phyloP scores from a whole-genome alignment of 2,797 vertebrate genomes.

The Diglossa cyanea region DNA sequence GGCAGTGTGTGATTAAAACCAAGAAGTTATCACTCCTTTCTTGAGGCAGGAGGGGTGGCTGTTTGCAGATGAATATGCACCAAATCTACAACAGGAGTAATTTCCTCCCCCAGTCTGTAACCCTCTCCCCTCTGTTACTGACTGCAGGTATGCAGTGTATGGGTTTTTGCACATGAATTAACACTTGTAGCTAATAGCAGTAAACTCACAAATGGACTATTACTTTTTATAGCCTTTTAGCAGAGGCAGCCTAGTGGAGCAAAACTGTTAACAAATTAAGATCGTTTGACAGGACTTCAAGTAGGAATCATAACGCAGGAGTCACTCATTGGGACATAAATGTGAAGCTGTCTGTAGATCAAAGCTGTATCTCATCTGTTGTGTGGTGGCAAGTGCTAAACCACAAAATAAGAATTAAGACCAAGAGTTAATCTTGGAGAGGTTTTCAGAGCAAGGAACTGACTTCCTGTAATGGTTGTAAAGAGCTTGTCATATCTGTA shows the following conservation, averaged over 20 bases:
- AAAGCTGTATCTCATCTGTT: not conserved
- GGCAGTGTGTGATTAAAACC: conserved; percentile 27
- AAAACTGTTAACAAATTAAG: conserved; percentile 63
- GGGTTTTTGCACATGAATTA: conserved; percentile 21
- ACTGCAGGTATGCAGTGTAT: not conserved
- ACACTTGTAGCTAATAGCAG: conserved; percentile 57
- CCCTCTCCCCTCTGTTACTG: not conserved
- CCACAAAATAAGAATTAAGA: not conserved
- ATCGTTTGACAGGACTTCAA: conserved; percentile 26
- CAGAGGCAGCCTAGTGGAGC: conserved; percentile 54
- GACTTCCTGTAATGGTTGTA: not conserved
- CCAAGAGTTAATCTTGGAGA: not conserved
- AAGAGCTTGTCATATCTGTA: not conserved
- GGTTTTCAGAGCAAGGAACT: not conserved
- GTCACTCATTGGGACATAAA: not conserved
- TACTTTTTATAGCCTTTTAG: conserved; percentile 68
- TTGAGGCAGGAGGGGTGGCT: not conserved
- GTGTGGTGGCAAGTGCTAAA: not conserved
- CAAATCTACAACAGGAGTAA: not conserved
- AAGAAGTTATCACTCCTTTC: conserved; percentile 20
- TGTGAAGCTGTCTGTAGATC: not conserved
- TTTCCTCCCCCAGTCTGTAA: not conserved
- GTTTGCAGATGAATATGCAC: not conserved
- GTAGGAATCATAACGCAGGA: conserved; percentile 11
- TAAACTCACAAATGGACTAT: conserved; percentile 68